Conservation (phyloP, 2,797 vertebrate genomes). For the Sebastes iracundus region DNA sequence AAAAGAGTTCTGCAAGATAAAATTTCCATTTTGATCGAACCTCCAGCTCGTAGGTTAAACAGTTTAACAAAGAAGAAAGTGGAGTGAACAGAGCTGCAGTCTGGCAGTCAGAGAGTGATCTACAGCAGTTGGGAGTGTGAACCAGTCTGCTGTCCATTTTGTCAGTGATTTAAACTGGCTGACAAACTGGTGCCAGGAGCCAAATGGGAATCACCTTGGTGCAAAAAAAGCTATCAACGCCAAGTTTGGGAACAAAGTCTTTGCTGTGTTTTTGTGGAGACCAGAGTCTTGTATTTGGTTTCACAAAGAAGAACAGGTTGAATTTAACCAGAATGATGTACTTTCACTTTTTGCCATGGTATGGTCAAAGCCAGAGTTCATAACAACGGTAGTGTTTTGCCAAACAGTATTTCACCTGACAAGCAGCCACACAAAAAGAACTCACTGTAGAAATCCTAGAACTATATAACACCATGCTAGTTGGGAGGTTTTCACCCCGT, state of each 20-base stretch:
- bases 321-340: too few species aligned
- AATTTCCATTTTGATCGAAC: background rate
- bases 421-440: background rate
- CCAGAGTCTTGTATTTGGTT: background rate
- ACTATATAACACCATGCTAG: background rate
- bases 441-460: background rate
- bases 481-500: slow-evolving; percentile 9
- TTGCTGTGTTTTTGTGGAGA: background rate
- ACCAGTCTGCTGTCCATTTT: slow-evolving; percentile 5
- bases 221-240: background rate
- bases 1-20: background rate
- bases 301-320: background rate
- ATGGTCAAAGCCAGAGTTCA: background rate
- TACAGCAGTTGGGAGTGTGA: background rate
- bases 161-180: slow-evolving; percentile 22
- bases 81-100: background rate
- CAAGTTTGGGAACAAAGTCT: slow-evolving; percentile 11
- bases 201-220: slow-evolving; percentile 26
- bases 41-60: background rate
- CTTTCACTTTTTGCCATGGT: background rate
- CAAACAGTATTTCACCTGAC: slow-evolving; percentile 1
- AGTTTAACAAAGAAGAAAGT: background rate
- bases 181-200: slow-evolving; percentile 10
- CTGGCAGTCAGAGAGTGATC: background rate
- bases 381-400: background rate